These are phyloP conservation scores for cattle (Bos taurus) DNA, from an alignment of 2,113 vertebrate genomes.

Conservation along the genomic window DNA sequence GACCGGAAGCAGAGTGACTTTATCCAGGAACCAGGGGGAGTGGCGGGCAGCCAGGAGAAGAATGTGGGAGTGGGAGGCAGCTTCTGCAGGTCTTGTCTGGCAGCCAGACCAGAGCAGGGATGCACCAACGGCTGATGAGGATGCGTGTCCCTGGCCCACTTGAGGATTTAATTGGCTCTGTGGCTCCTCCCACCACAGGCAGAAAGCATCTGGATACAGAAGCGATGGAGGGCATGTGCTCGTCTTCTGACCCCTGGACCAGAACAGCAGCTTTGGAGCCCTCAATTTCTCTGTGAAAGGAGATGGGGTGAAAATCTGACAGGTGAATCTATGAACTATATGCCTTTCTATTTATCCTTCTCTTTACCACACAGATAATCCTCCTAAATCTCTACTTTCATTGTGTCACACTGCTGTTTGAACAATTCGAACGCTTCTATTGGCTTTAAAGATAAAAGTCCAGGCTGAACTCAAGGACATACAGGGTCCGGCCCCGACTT, in stretches of 20 bases:
- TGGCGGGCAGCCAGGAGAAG: background rate
- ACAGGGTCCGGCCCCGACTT: background rate
- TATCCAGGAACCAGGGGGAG: background rate
- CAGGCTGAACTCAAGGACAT: background rate
- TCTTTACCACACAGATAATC: background rate
- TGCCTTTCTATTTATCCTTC: background rate
- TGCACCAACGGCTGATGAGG: background rate
- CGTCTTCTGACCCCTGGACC: background rate
- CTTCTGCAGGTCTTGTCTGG: background rate
- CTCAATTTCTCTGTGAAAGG: background rate
- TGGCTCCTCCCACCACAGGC: background rate
- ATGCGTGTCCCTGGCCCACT: background rate
- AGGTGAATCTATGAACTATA: background rate
- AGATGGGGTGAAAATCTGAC: background rate
- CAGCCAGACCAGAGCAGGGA: background rate
- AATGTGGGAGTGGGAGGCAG: background rate
- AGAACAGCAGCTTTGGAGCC: background rate
- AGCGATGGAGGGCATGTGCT: background rate
- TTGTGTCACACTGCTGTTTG: background rate
- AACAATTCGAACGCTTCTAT: background rate
- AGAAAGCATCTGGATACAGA: background rate
- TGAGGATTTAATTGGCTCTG: background rate
- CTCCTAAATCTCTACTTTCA: background rate
- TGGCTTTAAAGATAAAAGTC: background rate
- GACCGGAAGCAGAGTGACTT: background rate